Evolutionary conservation across 2,113 vertebrate species (phyloP).

Genomic region (Mirza zaza): DNA sequence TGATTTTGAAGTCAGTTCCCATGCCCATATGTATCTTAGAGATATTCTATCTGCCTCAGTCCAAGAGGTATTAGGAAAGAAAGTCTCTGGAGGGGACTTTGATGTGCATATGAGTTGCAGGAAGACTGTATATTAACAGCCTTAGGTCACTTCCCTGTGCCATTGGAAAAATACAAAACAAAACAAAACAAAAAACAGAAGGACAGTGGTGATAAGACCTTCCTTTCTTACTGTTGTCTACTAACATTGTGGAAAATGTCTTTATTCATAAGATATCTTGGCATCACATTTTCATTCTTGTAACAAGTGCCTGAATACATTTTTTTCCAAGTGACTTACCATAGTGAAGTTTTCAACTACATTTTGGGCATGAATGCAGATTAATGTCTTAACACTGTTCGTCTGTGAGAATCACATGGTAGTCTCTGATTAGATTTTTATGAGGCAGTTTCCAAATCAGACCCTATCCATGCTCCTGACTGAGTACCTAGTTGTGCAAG

Average conservation of each 20-base stretch:
- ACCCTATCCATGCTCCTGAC: not conserved
- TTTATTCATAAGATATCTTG: not conserved
- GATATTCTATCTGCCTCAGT: not conserved
- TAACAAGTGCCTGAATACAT: not conserved
- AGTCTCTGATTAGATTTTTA: constrained; percentile 55
- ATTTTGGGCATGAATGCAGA: constrained; percentile 33
- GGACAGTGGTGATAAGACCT: fast-evolving
- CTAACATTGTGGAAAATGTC: not conserved
- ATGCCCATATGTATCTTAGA: not conserved
- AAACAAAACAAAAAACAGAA: not conserved
- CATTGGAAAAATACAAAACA: not conserved
- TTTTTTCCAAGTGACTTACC: constrained; percentile 5
- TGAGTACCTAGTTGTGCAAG: constrained; percentile 50
- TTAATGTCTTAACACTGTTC: constrained; percentile 45
- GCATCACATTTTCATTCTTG: not conserved
- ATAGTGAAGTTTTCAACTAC: constrained; percentile 11
- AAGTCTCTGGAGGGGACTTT: not conserved
- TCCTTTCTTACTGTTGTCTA: not conserved
- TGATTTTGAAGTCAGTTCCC: not conserved
- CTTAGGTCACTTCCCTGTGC: fast-evolving
- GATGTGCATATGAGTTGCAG: not conserved
- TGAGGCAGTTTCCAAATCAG: constrained; percentile 13
- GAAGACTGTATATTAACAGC: not conserved
- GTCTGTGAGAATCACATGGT: not conserved
- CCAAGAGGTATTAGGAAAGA: not conserved